Percentiles rank a stretch among this genome's conserved stretches.
These are phyloP conservation scores for Oncorhynchus mykiss DNA, from an alignment of 2,113 vertebrate species.

Conservation along the genomic window DNA sequence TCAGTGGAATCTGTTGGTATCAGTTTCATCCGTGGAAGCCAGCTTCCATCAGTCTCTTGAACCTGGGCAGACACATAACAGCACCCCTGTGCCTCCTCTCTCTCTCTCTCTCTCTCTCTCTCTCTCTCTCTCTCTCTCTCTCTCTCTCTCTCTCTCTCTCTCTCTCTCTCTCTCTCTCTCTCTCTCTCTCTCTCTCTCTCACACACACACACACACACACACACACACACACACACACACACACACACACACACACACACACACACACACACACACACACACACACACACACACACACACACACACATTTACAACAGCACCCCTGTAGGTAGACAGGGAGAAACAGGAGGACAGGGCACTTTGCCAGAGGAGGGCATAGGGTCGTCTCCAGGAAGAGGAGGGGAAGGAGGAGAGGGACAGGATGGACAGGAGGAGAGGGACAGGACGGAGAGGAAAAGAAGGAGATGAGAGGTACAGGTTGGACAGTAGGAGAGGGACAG, in stretches of 20 bases:
- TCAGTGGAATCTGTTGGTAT: conserved; percentile 63
- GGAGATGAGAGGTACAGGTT: conserved; percentile 22
- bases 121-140: no score
- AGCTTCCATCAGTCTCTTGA: conserved; percentile 43
- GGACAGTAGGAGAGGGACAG: neutral
- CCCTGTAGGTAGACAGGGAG: neutral
- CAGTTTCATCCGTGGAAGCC: conserved; percentile 64
- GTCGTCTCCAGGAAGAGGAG: neutral
- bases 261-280: no score
- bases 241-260: no score
- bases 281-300: no score
- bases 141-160: no score
- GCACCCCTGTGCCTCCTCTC: conserved; percentile 32
- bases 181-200: neutral
- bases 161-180: neutral
- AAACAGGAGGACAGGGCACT: conserved; percentile 25
- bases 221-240: no score
- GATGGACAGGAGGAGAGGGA: neutral
- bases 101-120: no score
- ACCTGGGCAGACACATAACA: conserved; percentile 50
- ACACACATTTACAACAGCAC: no score
- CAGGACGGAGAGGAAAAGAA: conserved; percentile 13
- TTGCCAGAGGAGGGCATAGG: conserved; percentile 20
- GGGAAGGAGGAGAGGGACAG: neutral
- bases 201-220: no score